Conservation (phyloP, 2,888 invertebrate genomes). For the Drosophila hawaiiensis region DNA sequence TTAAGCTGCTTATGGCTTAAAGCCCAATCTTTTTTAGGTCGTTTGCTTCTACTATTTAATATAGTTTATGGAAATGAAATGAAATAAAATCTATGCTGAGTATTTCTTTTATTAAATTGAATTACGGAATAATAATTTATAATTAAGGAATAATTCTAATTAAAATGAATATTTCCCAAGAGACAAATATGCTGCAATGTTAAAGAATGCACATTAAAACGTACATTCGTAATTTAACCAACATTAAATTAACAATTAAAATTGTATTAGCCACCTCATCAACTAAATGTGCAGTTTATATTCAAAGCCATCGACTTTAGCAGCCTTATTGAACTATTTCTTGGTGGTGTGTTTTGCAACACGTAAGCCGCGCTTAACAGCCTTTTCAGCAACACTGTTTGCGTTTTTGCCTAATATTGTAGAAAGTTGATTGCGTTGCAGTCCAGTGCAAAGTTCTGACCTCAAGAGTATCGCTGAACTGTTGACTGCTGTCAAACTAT, state of each 20-base stretch:
- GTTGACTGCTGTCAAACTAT: constrained; percentile 60
- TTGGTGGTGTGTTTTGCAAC: constrained; percentile 21
- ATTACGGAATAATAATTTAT: too few relatives aligned
- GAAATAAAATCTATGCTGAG: too few relatives aligned
- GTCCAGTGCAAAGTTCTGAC: constrained; percentile 70
- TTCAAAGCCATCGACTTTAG: not conserved
- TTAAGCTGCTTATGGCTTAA: constrained; percentile 36
- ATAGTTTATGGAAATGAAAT: too few relatives aligned
- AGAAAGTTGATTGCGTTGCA: constrained; percentile 34
- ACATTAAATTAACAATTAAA: not conserved
- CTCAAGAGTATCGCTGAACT: constrained; percentile 57
- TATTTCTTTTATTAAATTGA: too few relatives aligned
- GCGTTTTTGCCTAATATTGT: not conserved
- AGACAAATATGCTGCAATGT: too few relatives aligned
- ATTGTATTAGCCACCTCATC: not conserved
- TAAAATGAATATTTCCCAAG: too few relatives aligned
- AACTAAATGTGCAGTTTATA: not conserved
- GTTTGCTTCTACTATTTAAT: too few relatives aligned
- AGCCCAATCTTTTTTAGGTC: not conserved
- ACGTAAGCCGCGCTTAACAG: constrained; percentile 8
- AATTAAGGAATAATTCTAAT: too few relatives aligned
- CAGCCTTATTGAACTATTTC: too few relatives aligned
- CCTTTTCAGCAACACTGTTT: constrained; percentile 32
- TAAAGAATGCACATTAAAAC: not conserved
- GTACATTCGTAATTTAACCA: not conserved